Base-by-base conservation (phyloP, 92 coral and sea anemone genomes). In the Palythoa grandis region DNA sequence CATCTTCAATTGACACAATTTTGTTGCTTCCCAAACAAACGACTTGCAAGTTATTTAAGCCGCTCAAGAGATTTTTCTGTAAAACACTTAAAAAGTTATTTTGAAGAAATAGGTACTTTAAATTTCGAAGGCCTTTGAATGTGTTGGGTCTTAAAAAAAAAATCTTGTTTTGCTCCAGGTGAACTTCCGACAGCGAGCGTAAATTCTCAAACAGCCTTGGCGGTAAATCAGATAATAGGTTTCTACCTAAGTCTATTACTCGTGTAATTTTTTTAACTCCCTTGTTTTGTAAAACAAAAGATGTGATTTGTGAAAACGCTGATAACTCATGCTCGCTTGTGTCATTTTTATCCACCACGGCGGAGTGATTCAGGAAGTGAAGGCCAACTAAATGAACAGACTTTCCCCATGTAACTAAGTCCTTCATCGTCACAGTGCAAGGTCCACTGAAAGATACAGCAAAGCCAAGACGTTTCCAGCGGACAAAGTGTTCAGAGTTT, bases 321-420 rank as follows among this genome's bases (percentile, higher is more conserved):
- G 65, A 47, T 19, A 77, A 24, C 7, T 82, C 79, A 11, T 16
- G 86, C 17, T 58, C n/a, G 11, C 77, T 72, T 11, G 58, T 39
- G n/a, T 52, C 56, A 76, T 92, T 85, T 47, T 74, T 80, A 48
- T 83, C 76, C 2, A 90, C 73, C 24, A 93, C 29, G 29, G 48
- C 57, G 6, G 92, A 86, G 58, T 92, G 85, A 14, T 82, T 79
- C 57, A 74, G 0, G 23, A 93, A 23, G 24, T 73, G 65, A 15
- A 88, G 84, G 0, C 89, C 94, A 68, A 94, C 89, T 11, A 87
- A 86, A 73, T 95, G 96, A 8, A 94, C 83, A 15, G 91, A 93
- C 15, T 87, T 76, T 48, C 98, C 94, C 88, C 90, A 91, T 35
- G 35, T 73, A 58, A 89, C 88, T 10, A 93, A 25, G 48, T 88